Evolutionary conservation across 1,140 invertebrate species (phyloP), one percentile per base, ranked within the genome.

Genomic region (Drosophila erecta): DNA sequence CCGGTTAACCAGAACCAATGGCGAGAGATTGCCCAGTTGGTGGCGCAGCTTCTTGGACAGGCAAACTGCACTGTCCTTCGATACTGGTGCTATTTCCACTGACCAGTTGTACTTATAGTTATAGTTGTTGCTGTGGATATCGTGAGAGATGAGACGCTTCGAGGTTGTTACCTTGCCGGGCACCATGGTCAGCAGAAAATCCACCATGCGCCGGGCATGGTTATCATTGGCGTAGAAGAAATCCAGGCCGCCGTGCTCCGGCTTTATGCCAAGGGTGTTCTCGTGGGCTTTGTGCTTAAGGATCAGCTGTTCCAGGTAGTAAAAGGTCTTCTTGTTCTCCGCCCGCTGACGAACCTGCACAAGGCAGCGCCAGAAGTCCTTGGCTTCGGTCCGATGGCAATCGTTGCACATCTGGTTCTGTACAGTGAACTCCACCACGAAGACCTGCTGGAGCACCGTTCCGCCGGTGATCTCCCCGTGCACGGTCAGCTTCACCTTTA

Each of bases 251-350:
- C 97, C 98, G 94, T 97, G 95, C 84, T 96, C 95, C 22, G 97
- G 96, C 93, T 99, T 99, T 57, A 99, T 99, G 72, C 97, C 98
- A 30, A 98, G 93, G 15, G 98, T 97, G 84, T 98, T 96, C 74
- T 96, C 95, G 92, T 99, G 98, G 14, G 97, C 98, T 86, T 96
- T 97, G 91, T 99, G 96, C 91, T 99, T 99, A 54, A 99, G 93
- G 87, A 99, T 98, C 43, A 99, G 91, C 91, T 99, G 99, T 93
- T 99, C 99, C 85, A 99, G 93, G 92, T 99, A 99, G 91, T 97
- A 99, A 91, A 99, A 98, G 1, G 99, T 99, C 93, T 99, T 99
- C 90, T 99, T 99, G 92, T 99, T 99, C 61, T 96, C 96, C 1
- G 96, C 94, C 90, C 97, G 95, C 89, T 98, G 97, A 44, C 97